A percentile compares a stretch with the other conserved stretches of the same genome.
phyloP scores from a whole-genome alignment of 2,113 vertebrate species.

The Porphyrio hochstetteri region DNA sequence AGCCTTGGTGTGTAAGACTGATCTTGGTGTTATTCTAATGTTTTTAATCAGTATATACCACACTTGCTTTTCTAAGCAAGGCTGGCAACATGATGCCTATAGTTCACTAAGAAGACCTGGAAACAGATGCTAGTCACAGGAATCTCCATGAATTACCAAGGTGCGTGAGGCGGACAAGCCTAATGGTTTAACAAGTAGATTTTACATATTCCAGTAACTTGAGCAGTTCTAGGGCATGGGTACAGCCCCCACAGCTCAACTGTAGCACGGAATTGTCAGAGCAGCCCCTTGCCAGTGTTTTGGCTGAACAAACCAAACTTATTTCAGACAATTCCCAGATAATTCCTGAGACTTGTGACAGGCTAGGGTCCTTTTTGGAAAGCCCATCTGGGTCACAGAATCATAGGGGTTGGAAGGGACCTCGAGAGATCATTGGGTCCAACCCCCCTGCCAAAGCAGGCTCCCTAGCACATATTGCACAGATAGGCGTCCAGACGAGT shows the following conservation, averaged over 20 bases:
- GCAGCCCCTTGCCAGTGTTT: neutral
- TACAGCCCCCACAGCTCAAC: neutral
- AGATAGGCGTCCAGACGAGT: too few species aligned
- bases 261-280: neutral
- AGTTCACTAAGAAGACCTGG: neutral
- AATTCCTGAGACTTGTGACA: neutral
- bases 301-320: neutral
- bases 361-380: neutral
- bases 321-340: neutral
- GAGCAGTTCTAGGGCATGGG: neutral
- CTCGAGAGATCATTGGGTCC: too few species aligned
- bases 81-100: neutral
- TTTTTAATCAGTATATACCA: neutral
- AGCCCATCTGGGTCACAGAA: neutral
- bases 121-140: neutral
- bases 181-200: neutral
- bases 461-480: too few species aligned
- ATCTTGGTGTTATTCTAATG: neutral
- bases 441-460: too few species aligned
- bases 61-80: neutral
- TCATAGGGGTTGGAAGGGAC: too few species aligned
- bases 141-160: neutral
- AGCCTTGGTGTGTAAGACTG: neutral
- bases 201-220: neutral
- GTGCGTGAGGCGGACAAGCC: neutral